Conservation (phyloP, 2,888 invertebrate genomes). For the Zygaena filipendulae region DNA sequence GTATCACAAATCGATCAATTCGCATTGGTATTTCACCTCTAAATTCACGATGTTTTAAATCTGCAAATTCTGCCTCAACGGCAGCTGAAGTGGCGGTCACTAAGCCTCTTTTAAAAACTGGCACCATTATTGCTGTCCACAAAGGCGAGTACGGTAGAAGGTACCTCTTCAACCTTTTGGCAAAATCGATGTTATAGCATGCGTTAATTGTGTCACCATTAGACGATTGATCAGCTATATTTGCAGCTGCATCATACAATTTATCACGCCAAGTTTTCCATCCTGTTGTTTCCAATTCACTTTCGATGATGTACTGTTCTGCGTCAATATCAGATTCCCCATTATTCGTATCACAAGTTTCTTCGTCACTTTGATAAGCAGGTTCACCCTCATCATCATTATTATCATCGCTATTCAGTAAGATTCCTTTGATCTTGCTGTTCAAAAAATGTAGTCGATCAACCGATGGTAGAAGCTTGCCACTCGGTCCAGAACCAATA, state of each 20-base stretch:
- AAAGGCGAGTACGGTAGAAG: slow-evolving; percentile 3
- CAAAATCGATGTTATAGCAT: slow-evolving; percentile 1
- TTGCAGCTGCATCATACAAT: not conserved
- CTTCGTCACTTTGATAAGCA: too few relatives aligned
- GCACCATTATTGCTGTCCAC: slow-evolving; percentile 5
- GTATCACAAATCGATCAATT: slow-evolving; percentile 2
- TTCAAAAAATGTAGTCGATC: too few relatives aligned
- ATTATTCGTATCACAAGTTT: too few relatives aligned
- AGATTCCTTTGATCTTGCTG: too few relatives aligned
- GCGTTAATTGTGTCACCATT: slow-evolving; percentile 6
- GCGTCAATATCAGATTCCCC: too few relatives aligned
- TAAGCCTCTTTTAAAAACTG: slow-evolving; percentile 1
- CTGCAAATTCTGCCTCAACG: slow-evolving; percentile 4
- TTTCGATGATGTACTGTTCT: too few relatives aligned
- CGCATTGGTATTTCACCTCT: slow-evolving; percentile 3
- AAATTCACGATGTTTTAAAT: slow-evolving; percentile 3
- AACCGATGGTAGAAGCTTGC: too few relatives aligned
- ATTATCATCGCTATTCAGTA: too few relatives aligned
- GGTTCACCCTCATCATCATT: too few relatives aligned
- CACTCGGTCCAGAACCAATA: not conserved
- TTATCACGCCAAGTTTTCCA: not conserved
- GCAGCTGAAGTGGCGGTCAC: slow-evolving; percentile 1
- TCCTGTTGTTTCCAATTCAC: too few relatives aligned
- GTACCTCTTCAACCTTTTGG: not conserved
- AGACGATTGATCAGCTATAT: not conserved